Evolutionary conservation across 2,888 invertebrate genomes (phyloP).

Genomic region (Venusia cambrica): DNA sequence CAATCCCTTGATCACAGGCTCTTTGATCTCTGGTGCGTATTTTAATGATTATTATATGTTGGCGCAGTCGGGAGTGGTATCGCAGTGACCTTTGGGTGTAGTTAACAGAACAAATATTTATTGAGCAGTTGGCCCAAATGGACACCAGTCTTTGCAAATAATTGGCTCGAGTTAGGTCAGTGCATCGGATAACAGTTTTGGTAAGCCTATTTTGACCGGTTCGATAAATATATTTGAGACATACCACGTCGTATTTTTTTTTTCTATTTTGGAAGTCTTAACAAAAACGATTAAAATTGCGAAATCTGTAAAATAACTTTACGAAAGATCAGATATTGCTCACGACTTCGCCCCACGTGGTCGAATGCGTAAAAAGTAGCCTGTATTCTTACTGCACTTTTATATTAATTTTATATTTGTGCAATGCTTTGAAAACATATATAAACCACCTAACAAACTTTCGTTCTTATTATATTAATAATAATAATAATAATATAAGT

Average conservation of each 20-base stretch:
- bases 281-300: too few species aligned
- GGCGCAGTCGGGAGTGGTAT: conserved; percentile 30
- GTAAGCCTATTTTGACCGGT: conserved; percentile 8
- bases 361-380: too few species aligned
- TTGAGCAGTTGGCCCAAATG: conserved; percentile 36
- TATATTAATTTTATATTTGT: too few species aligned
- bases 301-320: too few species aligned
- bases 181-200: conserved; percentile 19
- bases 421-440: too few species aligned
- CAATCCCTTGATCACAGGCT: conserved; percentile 15
- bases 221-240: conserved; percentile 1
- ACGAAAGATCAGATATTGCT: too few species aligned
- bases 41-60: conserved; percentile 23
- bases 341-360: too few species aligned
- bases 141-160: conserved; percentile 45
- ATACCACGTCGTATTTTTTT: neutral
- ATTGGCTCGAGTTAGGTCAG: conserved; percentile 34
- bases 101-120: conserved; percentile 39
- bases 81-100: conserved; percentile 40
- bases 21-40: conserved; percentile 17
- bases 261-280: too few species aligned
- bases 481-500: too few species aligned
- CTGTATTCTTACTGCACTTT: too few species aligned
- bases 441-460: too few species aligned
- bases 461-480: too few species aligned